phyloP scores from a whole-genome alignment of 2,797 vertebrate genomes.

The Cossypha heuglini region DNA sequence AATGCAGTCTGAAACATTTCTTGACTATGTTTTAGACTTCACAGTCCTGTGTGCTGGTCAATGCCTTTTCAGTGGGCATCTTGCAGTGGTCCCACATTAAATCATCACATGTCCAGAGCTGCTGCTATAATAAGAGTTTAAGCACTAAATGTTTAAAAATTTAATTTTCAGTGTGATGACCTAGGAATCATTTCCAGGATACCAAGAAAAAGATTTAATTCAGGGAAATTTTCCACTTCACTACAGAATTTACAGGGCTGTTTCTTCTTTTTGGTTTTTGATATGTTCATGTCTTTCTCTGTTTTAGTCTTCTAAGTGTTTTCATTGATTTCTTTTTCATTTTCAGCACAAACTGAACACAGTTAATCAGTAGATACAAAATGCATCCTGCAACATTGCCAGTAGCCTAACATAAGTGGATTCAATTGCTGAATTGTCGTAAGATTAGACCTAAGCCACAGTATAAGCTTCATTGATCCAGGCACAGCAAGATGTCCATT shows the following conservation, averaged over 20 bases:
- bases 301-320: slow-evolving; percentile 32
- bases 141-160: not conserved
- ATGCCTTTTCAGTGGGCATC: not conserved
- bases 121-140: not conserved
- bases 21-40: not conserved
- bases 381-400: slow-evolving; percentile 35
- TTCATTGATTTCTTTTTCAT: slow-evolving; percentile 56
- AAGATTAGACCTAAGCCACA: slow-evolving; percentile 66
- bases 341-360: slow-evolving; percentile 43
- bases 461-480: slow-evolving; percentile 69
- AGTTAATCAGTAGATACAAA: slow-evolving; percentile 15
- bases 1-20: not conserved
- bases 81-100: not conserved
- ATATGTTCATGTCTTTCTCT: not conserved
- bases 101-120: not conserved
- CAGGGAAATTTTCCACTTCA: not conserved
- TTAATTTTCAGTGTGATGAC: not conserved
- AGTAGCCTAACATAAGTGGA: slow-evolving; percentile 42
- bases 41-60: not conserved
- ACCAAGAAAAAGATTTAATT: not conserved
- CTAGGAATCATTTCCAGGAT: not conserved
- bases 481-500: slow-evolving; percentile 56
- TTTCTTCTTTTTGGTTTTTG: not conserved
- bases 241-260: not conserved
- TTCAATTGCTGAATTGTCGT: slow-evolving; percentile 43